Evolutionary conservation across 2,113 vertebrate species (phyloP).

Genomic region (Percina caprodes): DNA sequence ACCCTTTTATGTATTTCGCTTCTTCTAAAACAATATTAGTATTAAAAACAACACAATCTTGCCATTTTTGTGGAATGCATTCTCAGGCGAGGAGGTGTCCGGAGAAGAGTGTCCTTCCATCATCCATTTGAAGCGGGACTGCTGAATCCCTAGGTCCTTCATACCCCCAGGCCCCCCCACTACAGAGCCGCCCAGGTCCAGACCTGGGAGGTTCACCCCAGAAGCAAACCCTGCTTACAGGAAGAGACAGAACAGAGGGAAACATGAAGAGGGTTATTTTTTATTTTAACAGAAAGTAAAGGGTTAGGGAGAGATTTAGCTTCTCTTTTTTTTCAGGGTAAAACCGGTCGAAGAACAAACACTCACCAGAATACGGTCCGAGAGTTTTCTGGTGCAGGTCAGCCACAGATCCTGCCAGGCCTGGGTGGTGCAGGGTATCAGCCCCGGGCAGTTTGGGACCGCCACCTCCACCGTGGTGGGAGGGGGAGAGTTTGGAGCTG

Average conservation of each 20-base stretch:
- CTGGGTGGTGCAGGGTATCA: slow-evolving; percentile 89
- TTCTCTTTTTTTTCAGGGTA: neutral
- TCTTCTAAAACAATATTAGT: neutral
- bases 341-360: neutral
- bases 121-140: slow-evolving; percentile 99
- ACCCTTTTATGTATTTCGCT: neutral
- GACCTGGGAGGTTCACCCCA: slow-evolving; percentile 83
- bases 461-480: slow-evolving; percentile 90
- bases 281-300: no score
- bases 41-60: slow-evolving; percentile 41
- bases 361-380: slow-evolving; percentile 91
- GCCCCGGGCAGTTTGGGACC: slow-evolving; percentile 90
- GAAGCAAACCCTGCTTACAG: slow-evolving; percentile 88
- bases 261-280: neutral
- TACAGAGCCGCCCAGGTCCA: slow-evolving; percentile 91
- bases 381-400: slow-evolving; percentile 95
- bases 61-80: slow-evolving; percentile 97
- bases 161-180: slow-evolving; percentile 83
- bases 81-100: slow-evolving; percentile 92
- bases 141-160: slow-evolving; percentile 90
- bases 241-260: slow-evolving; percentile 16
- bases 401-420: slow-evolving; percentile 90
- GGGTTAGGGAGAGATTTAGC: neutral
- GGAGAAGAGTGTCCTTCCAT: slow-evolving; percentile 95
- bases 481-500: slow-evolving; percentile 96